Evolutionary conservation across 1,140 invertebrate genomes (phyloP), one percentile per base, ranked within the genome.

Genomic region (Wiebesia pumilae): DNA sequence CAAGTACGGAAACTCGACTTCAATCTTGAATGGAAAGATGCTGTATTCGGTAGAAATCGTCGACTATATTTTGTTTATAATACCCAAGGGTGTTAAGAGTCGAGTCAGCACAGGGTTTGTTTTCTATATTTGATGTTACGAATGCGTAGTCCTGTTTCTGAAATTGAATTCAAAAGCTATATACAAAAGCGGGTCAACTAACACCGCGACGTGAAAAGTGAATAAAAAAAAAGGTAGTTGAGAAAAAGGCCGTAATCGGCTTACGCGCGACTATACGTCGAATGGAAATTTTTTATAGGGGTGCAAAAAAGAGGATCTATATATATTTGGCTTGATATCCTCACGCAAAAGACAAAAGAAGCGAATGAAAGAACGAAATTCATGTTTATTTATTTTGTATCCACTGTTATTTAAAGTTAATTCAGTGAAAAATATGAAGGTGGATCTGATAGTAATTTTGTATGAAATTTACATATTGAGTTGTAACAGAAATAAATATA

Each of bases 11-110:
- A n/a, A 40, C 43, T 33, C 47, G 38, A 14, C 54, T 73, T 84
- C 51, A 77, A 33, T 65, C 73, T 84, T 38, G n/a, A 75, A 75
- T 79, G 47, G 79, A 79, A 79, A 84, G 71, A 84, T 65, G 33
- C 51, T 77, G 14, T 12, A 84, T 84, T 58, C 71, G 33, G 54
- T 47, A 10, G 24, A 40, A 62, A 77, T 77, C 33, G 35, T 38
- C 21, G 54, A 58, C 40, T 54, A 30, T 43, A 79, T 79, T 79
- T 79, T 58, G n/a, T 24, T 54, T 14, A 12, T 30, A 79, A 79
- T 79, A 79, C 77, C 47, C 75, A 35, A 51, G 43, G 54, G 43
- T 77, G 24, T 75, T 79, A 87, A 80, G 80, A 78, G 30, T n/a
- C 75, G 78, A 51, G 62, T 21, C 43, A 7, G 65, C 24, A 77